Evolutionary conservation across 1,140 invertebrate species (phyloP).

Genomic region (Bombus waltoni): DNA sequence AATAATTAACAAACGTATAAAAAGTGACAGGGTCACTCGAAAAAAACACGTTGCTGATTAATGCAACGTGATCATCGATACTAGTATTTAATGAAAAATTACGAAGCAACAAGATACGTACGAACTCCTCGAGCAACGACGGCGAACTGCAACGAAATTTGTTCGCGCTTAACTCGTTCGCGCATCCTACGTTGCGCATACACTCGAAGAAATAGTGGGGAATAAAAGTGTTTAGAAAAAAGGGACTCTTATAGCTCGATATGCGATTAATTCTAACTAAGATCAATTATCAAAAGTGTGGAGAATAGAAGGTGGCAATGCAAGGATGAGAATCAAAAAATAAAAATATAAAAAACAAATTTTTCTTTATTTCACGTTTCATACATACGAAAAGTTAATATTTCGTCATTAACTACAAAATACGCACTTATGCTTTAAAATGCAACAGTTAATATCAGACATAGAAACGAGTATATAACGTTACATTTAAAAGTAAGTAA

Average conservation of each 20-base stretch:
- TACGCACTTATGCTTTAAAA: constrained; percentile 13
- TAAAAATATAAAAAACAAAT: constrained; percentile 19
- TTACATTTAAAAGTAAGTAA: constrained; percentile 3
- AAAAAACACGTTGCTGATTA: background rate
- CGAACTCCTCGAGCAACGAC: constrained; percentile 15
- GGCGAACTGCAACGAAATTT: constrained; percentile 32
- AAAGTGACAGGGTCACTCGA: background rate
- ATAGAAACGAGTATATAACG: background rate
- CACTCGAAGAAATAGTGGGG: background rate
- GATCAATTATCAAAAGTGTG: background rate
- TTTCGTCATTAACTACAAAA: constrained; percentile 43
- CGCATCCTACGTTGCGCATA: constrained; percentile 31
- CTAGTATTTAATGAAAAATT: background rate
- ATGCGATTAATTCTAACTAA: background rate
- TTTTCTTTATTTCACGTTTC: constrained; percentile 29
- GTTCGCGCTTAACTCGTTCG: constrained; percentile 45
- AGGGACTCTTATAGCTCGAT: background rate
- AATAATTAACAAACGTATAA: background rate
- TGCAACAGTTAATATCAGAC: background rate
- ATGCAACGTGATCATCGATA: constrained; percentile 3
- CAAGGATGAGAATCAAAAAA: background rate
- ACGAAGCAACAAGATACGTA: background rate
- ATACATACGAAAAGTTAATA: constrained; percentile 45
- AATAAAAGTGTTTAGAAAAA: background rate
- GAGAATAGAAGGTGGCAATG: background rate